Conservation (phyloP, 2,888 invertebrate species). For the Trileptium ribeirensis region DNA sequence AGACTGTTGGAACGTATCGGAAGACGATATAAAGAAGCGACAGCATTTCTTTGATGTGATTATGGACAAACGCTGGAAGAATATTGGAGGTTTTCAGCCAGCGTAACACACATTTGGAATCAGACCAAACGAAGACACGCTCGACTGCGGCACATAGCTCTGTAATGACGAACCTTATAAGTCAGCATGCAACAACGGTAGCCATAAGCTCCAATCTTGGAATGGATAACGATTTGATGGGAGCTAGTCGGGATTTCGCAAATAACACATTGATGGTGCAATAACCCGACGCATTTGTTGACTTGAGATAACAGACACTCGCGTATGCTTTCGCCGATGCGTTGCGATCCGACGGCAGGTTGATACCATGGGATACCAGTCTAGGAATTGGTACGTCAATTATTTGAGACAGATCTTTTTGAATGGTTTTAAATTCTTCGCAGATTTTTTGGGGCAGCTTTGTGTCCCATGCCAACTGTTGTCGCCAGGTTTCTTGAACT, state of each 20-base stretch:
- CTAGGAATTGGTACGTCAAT: not conserved
- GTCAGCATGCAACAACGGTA: not conserved
- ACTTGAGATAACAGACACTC: too few relatives aligned
- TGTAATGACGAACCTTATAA: not conserved
- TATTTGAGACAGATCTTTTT: not conserved
- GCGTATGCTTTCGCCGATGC: not conserved
- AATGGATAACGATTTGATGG: not conserved
- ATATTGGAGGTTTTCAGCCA: not conserved
- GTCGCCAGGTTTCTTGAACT: not conserved
- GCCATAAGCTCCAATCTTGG: slow-evolving; percentile 4
- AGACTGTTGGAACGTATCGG: not conserved
- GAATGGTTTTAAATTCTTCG: not conserved
- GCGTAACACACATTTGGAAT: not conserved
- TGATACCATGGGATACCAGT: not conserved
- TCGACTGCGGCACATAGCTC: not conserved
- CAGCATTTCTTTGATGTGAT: not conserved
- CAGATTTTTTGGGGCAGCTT: not conserved
- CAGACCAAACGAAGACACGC: not conserved
- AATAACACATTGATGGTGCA: not conserved
- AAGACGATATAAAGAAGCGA: not conserved
- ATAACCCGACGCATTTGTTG: too few relatives aligned
- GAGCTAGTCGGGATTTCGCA: slow-evolving; percentile 7
- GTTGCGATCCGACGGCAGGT: not conserved
- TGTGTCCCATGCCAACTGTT: not conserved
- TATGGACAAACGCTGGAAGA: not conserved